Evolutionary conservation across 2,113 vertebrate genomes (phyloP).

Genomic region (Myotis lucifugus): DNA sequence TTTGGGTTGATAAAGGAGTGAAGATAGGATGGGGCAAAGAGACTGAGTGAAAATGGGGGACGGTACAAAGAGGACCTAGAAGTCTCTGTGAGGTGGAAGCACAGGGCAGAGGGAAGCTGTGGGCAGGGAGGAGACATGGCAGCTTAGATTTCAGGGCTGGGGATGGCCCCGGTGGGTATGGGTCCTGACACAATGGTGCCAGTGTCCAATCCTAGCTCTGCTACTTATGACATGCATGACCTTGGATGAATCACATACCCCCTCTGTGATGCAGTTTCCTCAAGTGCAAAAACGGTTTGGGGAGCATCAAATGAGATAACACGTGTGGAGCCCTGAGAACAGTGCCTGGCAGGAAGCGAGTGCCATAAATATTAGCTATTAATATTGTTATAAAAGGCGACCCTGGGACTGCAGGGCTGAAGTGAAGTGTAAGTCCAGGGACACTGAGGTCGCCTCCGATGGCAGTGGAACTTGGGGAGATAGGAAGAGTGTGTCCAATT

Average conservation of each 20-base stretch:
- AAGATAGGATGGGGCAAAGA: neutral
- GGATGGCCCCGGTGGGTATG: neutral
- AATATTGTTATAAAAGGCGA: neutral
- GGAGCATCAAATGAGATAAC: neutral
- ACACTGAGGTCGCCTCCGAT: neutral
- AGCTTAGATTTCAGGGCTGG: neutral
- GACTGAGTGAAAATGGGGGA: neutral
- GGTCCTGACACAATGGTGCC: neutral
- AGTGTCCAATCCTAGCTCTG: neutral
- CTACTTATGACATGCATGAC: neutral
- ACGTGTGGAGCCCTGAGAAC: neutral
- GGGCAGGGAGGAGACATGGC: neutral
- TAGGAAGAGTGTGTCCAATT: neutral
- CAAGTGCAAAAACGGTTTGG: neutral
- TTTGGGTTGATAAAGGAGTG: neutral
- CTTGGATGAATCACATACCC: neutral
- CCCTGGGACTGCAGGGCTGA: neutral
- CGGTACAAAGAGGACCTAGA: neutral
- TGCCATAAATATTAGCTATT: neutral
- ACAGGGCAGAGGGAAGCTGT: neutral
- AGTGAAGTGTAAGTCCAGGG: neutral
- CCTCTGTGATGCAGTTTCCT: neutral
- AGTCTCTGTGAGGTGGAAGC: neutral
- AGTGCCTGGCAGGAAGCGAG: neutral
- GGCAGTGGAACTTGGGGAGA: neutral